These are phyloP conservation scores for Chironomus riparius DNA, from an alignment of 2,888 invertebrate genomes.

Conservation along the genomic window DNA sequence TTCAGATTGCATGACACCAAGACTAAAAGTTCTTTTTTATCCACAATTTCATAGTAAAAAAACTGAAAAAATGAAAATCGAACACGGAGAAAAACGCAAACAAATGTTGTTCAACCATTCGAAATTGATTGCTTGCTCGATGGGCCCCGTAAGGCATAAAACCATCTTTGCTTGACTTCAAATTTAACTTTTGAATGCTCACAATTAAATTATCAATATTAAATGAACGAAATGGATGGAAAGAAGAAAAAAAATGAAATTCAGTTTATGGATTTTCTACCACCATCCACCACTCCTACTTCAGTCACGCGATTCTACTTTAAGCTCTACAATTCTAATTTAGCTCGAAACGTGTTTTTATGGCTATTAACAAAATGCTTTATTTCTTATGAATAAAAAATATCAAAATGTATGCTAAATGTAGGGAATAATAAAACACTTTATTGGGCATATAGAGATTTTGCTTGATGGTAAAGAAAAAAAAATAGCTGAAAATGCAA, in stretches of 20 bases:
- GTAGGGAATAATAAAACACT: background rate
- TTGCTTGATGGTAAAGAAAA: background rate
- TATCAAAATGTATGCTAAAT: background rate
- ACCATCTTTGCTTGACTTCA: constrained; percentile 13
- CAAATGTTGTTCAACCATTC: background rate
- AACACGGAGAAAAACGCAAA: background rate
- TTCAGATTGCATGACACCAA: background rate
- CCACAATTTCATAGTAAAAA: too few relatives aligned
- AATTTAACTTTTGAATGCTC: constrained; percentile 23
- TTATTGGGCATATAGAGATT: constrained; percentile 20
- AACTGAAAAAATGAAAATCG: background rate
- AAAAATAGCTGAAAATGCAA: constrained; percentile 15
- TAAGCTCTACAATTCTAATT: background rate
- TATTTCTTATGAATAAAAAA: constrained; percentile 7
- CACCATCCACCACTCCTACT: constrained; percentile 22
- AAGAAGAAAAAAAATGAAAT: background rate
- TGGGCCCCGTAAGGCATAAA: constrained; percentile 1
- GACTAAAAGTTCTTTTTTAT: background rate
- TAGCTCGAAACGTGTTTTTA: background rate
- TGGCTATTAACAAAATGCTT: constrained; percentile 1
- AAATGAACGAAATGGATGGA: background rate
- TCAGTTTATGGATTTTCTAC: constrained; percentile 26
- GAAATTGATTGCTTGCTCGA: constrained; percentile 15
- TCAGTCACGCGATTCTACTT: constrained; percentile 22
- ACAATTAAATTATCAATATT: constrained; percentile 27